A percentile compares a stretch with the other conserved stretches of the same genome.
Evolutionary conservation across 1,140 invertebrate species (phyloP).

Genomic region (Megalopta genalis): DNA sequence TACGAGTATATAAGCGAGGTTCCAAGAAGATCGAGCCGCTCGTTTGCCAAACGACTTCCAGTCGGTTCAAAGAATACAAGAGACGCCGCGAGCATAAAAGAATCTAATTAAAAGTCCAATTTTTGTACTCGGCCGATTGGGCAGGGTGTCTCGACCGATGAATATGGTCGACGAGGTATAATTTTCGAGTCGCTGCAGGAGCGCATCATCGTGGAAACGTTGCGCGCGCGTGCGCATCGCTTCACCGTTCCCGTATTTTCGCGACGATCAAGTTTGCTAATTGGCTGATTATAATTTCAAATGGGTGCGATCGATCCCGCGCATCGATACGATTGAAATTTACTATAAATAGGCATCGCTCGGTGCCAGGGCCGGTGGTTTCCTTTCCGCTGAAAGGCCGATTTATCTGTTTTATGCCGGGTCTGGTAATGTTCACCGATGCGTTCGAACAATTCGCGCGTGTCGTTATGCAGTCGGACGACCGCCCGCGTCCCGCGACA

Average conservation of each 20-base stretch:
- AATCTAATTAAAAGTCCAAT: too few relatives aligned
- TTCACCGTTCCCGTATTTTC: background rate
- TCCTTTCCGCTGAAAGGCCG: background rate
- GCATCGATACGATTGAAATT: background rate
- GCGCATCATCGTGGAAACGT: conserved; percentile 4
- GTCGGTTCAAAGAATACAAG: too few relatives aligned
- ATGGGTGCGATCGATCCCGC: background rate
- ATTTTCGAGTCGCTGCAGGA: too few relatives aligned
- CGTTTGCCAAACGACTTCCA: too few relatives aligned
- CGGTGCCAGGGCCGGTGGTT: background rate
- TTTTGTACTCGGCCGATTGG: too few relatives aligned
- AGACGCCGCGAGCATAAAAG: too few relatives aligned
- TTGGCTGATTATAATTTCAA: conserved; percentile 38
- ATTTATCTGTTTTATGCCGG: conserved; percentile 2
- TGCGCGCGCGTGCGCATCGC: background rate
- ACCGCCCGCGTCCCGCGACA: too few relatives aligned
- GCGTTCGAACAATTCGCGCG: conserved; percentile 5
- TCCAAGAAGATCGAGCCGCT: too few relatives aligned
- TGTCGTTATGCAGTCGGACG: background rate
- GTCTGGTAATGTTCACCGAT: background rate
- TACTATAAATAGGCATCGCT: conserved; percentile 27
- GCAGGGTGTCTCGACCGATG: too few relatives aligned
- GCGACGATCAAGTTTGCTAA: conserved; percentile 6
- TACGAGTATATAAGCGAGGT: too few relatives aligned
- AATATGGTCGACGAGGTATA: too few relatives aligned